Conservation (phyloP, 2,113 vertebrate genomes). For the Gracilinanus agilis region DNA sequence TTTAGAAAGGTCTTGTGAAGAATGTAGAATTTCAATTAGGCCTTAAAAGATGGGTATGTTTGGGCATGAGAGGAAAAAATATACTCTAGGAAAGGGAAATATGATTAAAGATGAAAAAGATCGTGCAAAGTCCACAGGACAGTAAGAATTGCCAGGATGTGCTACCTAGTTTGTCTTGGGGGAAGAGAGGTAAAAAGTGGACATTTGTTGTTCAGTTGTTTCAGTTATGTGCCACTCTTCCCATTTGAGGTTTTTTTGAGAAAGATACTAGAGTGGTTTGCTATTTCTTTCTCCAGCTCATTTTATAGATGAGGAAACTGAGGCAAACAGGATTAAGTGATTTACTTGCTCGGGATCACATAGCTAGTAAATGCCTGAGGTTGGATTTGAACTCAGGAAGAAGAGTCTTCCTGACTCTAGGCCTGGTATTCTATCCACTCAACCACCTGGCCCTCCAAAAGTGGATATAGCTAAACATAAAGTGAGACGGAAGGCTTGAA, state of each 20-base stretch:
- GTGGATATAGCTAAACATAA: not conserved
- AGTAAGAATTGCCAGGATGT: not conserved
- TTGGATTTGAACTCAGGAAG: too few relatives aligned
- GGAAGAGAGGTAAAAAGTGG: not conserved
- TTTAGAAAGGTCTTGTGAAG: not conserved
- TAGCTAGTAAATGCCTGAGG: too few relatives aligned
- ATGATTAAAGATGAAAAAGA: not conserved
- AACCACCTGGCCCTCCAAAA: not conserved
- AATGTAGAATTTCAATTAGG: not conserved
- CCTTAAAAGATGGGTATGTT: not conserved
- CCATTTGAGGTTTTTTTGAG: too few relatives aligned
- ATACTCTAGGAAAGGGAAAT: not conserved
- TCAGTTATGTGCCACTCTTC: too few relatives aligned
- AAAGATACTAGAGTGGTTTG: too few relatives aligned
- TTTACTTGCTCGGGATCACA: too few relatives aligned
- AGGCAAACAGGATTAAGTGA: too few relatives aligned
- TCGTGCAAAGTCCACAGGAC: not conserved
- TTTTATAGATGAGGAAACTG: too few relatives aligned
- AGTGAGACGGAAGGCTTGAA: not conserved
- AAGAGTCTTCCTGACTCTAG: too few relatives aligned
- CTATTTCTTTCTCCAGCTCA: too few relatives aligned
- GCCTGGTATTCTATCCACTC: too few relatives aligned
- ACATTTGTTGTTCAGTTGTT: too few relatives aligned
- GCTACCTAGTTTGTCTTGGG: not conserved
- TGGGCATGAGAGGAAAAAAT: not conserved